Conservation (phyloP, 2,113 vertebrate genomes). For the Glaucomys volans region DNA sequence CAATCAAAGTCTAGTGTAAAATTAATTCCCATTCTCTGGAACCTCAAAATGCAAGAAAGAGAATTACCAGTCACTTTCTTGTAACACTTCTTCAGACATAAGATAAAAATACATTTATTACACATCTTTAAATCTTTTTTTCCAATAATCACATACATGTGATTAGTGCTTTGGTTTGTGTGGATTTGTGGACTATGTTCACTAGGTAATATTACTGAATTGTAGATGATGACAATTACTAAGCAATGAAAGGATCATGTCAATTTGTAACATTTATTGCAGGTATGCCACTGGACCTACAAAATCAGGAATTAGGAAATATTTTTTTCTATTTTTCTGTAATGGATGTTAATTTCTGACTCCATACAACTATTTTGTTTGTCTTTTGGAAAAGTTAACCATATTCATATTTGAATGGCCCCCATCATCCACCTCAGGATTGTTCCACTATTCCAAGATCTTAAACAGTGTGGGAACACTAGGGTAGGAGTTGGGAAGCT, state of each 20-base stretch:
- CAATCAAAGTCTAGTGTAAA: neutral
- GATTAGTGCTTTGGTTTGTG: neutral
- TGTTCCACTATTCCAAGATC: neutral
- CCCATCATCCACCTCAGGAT: neutral
- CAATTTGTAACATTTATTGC: neutral
- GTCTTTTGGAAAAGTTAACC: neutral
- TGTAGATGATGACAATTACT: slow-evolving; percentile 8
- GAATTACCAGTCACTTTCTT: neutral
- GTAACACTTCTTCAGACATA: neutral
- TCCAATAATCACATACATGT: neutral
- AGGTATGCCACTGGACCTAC: neutral
- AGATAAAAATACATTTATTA: neutral
- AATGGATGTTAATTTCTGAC: slow-evolving; percentile 17
- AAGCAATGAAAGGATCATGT: neutral
- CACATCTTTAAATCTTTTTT: neutral
- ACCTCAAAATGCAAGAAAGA: neutral
- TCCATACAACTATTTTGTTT: neutral
- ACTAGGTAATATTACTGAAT: neutral
- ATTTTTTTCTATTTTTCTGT: neutral
- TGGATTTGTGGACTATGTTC: neutral
- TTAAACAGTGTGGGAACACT: neutral
- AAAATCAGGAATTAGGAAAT: neutral
- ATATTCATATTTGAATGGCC: neutral
- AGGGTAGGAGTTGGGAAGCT: neutral
- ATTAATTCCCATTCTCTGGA: neutral